phyloP scores from a whole-genome alignment of 2,113 vertebrate species.

The Mustelus asterias region DNA sequence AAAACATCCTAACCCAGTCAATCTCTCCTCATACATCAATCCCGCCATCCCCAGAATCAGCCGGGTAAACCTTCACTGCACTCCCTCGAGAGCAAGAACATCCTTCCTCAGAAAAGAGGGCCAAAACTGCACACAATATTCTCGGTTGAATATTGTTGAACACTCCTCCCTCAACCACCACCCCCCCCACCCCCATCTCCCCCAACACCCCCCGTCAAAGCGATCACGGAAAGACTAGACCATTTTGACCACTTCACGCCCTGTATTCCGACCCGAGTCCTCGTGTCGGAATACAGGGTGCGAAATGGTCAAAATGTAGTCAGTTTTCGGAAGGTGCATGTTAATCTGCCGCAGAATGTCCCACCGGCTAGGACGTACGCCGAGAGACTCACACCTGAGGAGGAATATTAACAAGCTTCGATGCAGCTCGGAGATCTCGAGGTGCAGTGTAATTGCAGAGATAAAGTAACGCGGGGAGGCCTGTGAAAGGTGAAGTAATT shows the following conservation, averaged over 20 bases:
- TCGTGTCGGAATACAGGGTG: background rate
- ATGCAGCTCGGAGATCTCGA: background rate
- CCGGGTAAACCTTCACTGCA: no score
- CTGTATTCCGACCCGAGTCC: background rate
- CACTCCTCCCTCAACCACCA: no score
- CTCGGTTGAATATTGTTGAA: no score
- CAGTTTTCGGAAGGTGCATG: no score
- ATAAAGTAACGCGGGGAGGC: background rate
- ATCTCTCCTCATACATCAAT: no score
- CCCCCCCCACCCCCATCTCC: no score
- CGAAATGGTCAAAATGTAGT: no score
- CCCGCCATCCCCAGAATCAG: no score
- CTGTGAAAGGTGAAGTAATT: slow-evolving; percentile 30
- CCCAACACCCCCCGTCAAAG: background rate
- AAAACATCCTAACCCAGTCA: no score
- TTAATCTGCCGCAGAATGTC: background rate
- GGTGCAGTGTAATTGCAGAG: background rate
- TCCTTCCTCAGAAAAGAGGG: no score
- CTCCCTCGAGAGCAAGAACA: no score
- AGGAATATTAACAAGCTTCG: background rate
- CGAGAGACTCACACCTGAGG: background rate
- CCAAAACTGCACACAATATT: no score
- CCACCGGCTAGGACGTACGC: background rate
- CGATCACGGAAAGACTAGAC: background rate
- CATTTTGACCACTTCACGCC: background rate